phyloP scores from a whole-genome alignment of 1,140 invertebrate genomes.

The Danaus plexippus region DNA sequence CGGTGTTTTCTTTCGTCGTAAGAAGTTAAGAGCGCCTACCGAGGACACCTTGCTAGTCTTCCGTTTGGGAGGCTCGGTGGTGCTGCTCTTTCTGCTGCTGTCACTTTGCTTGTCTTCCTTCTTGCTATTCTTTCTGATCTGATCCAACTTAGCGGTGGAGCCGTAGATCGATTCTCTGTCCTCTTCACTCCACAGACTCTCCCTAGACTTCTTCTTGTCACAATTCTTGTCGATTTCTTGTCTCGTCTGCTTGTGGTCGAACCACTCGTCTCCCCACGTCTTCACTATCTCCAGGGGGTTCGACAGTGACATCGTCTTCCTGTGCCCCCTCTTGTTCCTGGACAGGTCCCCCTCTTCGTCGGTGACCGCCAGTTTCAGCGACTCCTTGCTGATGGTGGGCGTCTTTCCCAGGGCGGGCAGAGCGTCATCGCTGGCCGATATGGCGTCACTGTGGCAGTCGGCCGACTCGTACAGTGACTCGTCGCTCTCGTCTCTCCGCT shows the following conservation, averaged over 20 bases:
- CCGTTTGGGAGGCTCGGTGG: constrained; percentile 53
- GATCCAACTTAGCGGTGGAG: constrained; percentile 52
- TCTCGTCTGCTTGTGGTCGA: constrained; percentile 56
- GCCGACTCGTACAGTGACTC: constrained; percentile 64
- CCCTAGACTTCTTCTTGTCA: constrained; percentile 64
- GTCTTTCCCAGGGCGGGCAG: constrained; percentile 49
- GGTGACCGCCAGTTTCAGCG: constrained; percentile 55
- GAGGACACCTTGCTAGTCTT: constrained; percentile 62
- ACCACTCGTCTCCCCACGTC: constrained; percentile 63
- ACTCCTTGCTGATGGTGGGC: constrained; percentile 64
- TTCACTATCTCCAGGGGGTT: constrained; percentile 77
- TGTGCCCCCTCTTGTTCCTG: constrained; percentile 65
- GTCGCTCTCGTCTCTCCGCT: constrained; percentile 63
- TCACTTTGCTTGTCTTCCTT: constrained; percentile 52
- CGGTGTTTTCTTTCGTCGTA: constrained; percentile 61
- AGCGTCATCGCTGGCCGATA: constrained; percentile 64
- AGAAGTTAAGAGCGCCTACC: constrained; percentile 59
- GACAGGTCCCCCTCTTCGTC: constrained; percentile 56
- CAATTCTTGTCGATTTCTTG: constrained; percentile 58
- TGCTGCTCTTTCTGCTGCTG: constrained; percentile 41
- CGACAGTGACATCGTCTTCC: constrained; percentile 87
- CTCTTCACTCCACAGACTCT: constrained; percentile 66
- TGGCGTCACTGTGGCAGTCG: constrained; percentile 60
- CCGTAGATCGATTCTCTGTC: constrained; percentile 56
- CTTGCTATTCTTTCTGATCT: constrained; percentile 57